A percentile compares a stretch with the other conserved stretches of the same genome.
Conservation (phyloP, 2,113 vertebrate species). For the Leucosticte australis region DNA sequence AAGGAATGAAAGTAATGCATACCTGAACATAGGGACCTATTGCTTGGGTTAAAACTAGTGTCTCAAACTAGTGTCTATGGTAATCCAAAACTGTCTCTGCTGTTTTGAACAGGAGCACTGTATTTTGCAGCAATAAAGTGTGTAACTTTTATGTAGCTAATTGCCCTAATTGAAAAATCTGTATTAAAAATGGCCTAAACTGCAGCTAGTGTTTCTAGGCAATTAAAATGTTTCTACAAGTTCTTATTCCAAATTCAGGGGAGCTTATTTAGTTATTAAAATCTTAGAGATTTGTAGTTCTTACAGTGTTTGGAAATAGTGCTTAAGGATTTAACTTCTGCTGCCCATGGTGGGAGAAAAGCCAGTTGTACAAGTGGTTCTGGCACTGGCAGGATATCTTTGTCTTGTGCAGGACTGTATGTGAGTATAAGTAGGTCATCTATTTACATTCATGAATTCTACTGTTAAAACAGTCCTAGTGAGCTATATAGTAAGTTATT, state of each 20-base stretch:
- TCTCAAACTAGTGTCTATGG: neutral
- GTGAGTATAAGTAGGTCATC: neutral
- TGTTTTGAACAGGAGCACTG: neutral
- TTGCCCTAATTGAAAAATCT: neutral
- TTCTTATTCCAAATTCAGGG: neutral
- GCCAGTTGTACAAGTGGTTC: neutral
- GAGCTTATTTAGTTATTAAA: constrained; percentile 12
- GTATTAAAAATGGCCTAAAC: neutral
- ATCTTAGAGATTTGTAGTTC: neutral
- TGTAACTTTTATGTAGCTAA: neutral
- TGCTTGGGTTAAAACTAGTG: neutral
- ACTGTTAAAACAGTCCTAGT: neutral
- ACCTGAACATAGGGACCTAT: neutral
- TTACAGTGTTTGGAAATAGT: neutral
- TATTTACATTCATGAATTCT: neutral
- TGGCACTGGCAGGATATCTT: neutral
- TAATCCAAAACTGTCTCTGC: neutral
- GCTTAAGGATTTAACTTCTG: constrained; percentile 25
- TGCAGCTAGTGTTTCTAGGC: neutral
- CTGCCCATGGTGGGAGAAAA: neutral
- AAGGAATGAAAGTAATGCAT: neutral
- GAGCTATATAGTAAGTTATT: neutral
- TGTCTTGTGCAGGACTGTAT: neutral
- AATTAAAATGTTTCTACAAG: neutral
- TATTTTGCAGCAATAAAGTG: neutral